phyloP scores from a whole-genome alignment of 2,113 vertebrate genomes.

The Eublepharis macularius region DNA sequence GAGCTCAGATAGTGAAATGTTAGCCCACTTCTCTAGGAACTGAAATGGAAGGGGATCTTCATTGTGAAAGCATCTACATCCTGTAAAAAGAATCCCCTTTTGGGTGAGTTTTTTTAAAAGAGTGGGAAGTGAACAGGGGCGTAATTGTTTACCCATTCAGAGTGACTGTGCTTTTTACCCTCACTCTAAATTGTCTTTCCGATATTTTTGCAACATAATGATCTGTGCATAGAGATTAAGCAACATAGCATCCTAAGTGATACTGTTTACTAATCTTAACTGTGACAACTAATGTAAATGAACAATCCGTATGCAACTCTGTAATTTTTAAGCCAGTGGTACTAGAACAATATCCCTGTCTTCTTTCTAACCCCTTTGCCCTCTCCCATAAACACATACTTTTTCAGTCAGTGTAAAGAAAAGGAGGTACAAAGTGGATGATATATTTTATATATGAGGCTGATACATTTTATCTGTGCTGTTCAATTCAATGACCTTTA shows the following conservation, averaged over 20 bases:
- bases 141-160: not conserved
- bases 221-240: not conserved
- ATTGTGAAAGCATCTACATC: too few species aligned
- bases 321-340: not conserved
- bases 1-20: too few species aligned
- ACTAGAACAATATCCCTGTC: too few species aligned
- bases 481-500: not conserved
- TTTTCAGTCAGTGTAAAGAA: not conserved
- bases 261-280: not conserved
- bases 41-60: too few species aligned
- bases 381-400: not conserved
- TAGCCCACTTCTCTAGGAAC: too few species aligned
- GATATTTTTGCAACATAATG: not conserved
- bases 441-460: slow-evolving; percentile 2
- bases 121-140: not conserved
- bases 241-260: not conserved
- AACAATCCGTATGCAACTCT: not conserved
- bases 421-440: not conserved
- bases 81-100: too few species aligned
- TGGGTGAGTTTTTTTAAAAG: not conserved
- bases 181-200: not conserved
- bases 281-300: not conserved
- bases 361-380: not conserved
- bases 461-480: not conserved
- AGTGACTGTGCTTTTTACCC: not conserved